Base-by-base conservation (phyloP, 1,140 invertebrate species). In the Sinella curviseta region DNA sequence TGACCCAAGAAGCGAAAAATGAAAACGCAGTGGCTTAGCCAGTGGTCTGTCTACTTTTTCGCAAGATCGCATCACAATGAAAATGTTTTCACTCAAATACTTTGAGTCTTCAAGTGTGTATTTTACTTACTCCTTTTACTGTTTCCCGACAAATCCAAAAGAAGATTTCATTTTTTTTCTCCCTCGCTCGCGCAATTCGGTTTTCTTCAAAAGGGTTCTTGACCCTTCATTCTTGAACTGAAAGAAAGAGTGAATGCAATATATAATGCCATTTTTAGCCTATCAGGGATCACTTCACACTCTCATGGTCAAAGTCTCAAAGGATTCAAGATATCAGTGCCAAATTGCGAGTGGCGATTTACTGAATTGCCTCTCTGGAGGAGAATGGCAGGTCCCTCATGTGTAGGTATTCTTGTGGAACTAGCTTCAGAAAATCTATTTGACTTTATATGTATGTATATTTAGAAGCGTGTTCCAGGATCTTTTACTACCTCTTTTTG, bases 321-420 rank as follows among this genome's bases (percentile, higher is more conserved):
- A 30, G 65, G 65, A 33, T 70, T 33, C 8, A 8, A 14, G 65
- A 70, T 70, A 30, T 70, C 65, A 24, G 1, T 70, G 55, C 65
- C 28, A 70, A 70, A 70, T 70, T 70, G 65, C 65, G n/a, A 31
- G 65, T 70, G 65, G 65, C 65, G 65, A 70, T 70, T 70, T 70
- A 70, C 8, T 30, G 31, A 70, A 70, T 70, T 33, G 55, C 55
- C 14, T 60, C 55, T n/a, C 24, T 60, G 55, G 17, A 48, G 4
- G 39, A 48, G 4, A 17, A 48, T 17, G 4, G 17, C 17, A 48
- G 4, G 4, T 48, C 4, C 39, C 17, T 48, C 39, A n/a, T 48
- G 20, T 48, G 39, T 48, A 8, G 24, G 57, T 26, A 4, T 60
- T n/a, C 57, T 60, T 60, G 57, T 48, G 39, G 17, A 8, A 48